Evolutionary conservation across 2,797 vertebrate species (phyloP), one percentile per base, ranked within the genome.

Genomic region (Podarcis lilfordi): DNA sequence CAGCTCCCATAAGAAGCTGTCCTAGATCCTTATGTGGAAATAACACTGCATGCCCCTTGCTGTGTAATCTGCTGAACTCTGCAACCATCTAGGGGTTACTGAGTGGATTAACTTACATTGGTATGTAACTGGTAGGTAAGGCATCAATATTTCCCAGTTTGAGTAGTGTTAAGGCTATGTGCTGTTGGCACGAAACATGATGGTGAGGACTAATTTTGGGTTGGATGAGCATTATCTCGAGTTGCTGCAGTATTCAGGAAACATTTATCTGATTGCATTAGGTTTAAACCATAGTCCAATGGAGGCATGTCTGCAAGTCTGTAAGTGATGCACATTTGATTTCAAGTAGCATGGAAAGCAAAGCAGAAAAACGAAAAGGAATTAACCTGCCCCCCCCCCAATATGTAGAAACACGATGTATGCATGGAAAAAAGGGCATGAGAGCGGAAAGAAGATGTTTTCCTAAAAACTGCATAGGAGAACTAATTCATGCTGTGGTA

Each of bases 361-460:
- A 55, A 59, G 35, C 27, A 6, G 75, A 43, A 86, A 86, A 74
- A 15, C 66, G 5, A 23, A 82, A 86, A 35, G 13, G 87, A 90
- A 83, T 69, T 86, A 79, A 80, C 29, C 10, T 35, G 13, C 40
- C 86, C 50, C 50, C 50, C 91, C 91, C 35, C 78, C 25, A 85
- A 85, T 84, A 21, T 61, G 37, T 37, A 29, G 72, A 86, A 72
- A 83, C 40, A 81, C 37, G 3, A 13, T 8, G 37, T 88, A 61
- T 75, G 19, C 1, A 27, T 88, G 91, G 50, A 83, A n/a, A 80
- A 83, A 92, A 59, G 43, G 86, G 0, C 66, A 82, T 72, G 23
- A 86, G 66, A 72, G 66, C 43, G 32, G 82, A 80, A 29, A 91
- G 75, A 87, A 89, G 77, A 91, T 90, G 74, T 85, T 91, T 93